phyloP scores from a whole-genome alignment of 2,113 vertebrate genomes.

The Laterallus jamaicensis region DNA sequence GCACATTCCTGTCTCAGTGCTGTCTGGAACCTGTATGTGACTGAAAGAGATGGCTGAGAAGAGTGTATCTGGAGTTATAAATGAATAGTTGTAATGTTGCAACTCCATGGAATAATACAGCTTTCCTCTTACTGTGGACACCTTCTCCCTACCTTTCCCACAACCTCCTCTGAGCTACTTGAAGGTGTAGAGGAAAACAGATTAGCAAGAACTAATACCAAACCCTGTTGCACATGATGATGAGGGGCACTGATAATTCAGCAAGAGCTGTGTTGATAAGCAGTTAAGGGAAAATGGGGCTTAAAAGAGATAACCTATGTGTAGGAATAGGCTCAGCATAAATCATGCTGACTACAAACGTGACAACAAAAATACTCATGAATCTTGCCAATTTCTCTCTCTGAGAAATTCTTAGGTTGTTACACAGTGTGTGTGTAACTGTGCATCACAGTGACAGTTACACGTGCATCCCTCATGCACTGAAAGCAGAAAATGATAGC shows the following conservation, averaged over 20 bases:
- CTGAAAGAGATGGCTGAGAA: background rate
- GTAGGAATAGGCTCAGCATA: background rate
- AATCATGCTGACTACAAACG: background rate
- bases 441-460: background rate
- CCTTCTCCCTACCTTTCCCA: background rate
- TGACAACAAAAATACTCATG: background rate
- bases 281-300: background rate
- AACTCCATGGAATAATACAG: background rate
- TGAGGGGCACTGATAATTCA: background rate
- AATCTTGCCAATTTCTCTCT: background rate
- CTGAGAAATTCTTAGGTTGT: background rate
- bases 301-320: background rate
- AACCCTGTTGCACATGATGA: background rate
- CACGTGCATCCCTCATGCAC: background rate
- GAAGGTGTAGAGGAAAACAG: background rate
- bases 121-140: background rate
- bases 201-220: background rate
- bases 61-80: background rate
- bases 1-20: background rate
- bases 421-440: background rate
- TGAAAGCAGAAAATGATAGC: background rate
- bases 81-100: background rate
- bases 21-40: background rate
- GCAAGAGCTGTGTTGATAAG: background rate
- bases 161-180: background rate